A percentile compares a stretch with the other conserved stretches of the same genome.
Conservation (phyloP, 2,888 invertebrate genomes). For the Lasioglossum vierecki region DNA sequence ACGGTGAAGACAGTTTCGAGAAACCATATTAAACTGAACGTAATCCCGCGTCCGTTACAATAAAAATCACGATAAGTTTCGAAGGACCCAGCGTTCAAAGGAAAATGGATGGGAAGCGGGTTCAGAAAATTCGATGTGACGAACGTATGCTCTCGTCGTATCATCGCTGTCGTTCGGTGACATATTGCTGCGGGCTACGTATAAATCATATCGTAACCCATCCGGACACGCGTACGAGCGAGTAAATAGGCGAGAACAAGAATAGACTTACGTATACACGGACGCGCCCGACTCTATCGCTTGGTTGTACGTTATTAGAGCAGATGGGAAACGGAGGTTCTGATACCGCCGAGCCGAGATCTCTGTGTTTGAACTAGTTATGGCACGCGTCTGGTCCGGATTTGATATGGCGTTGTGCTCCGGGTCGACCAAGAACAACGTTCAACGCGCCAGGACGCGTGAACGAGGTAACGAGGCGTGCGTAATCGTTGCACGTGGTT, state of each 20-base stretch:
- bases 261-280: constrained; percentile 42
- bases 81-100: not conserved
- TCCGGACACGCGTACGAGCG: constrained; percentile 52
- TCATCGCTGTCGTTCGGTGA: constrained; percentile 54
- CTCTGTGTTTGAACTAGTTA: constrained; percentile 58
- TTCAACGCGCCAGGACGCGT: constrained; percentile 17
- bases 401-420: constrained; percentile 63
- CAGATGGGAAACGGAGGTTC: constrained; percentile 74
- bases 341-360: constrained; percentile 74
- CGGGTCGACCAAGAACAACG: constrained; percentile 54
- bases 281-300: constrained; percentile 22
- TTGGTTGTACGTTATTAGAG: constrained; percentile 73
- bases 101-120: not conserved
- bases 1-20: not conserved
- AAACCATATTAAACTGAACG: not conserved
- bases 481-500: constrained; percentile 1
- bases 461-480: constrained; percentile 33
- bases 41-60: not conserved
- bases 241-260: constrained; percentile 59
- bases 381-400: constrained; percentile 46
- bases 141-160: constrained; percentile 11
- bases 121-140: not conserved
- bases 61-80: not conserved
- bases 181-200: constrained; percentile 53
- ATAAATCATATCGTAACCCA: constrained; percentile 70